phyloP scores from a whole-genome alignment of 2,888 invertebrate species.

The Monochamus alternatus region DNA sequence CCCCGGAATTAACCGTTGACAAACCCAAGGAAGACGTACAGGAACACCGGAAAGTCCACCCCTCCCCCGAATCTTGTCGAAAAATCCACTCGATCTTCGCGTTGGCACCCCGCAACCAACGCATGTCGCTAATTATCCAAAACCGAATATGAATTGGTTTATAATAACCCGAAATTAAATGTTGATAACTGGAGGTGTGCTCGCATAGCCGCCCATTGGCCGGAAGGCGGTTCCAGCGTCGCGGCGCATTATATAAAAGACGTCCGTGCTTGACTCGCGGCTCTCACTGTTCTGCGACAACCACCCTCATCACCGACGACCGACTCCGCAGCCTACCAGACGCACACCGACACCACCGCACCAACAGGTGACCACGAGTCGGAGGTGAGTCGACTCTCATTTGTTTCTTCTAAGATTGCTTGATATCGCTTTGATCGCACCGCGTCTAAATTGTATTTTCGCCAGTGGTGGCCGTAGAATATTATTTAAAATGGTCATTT shows the following conservation, averaged over 20 bases:
- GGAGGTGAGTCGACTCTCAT: slow-evolving; percentile 30
- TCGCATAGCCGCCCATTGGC: slow-evolving; percentile 50
- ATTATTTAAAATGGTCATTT: no score
- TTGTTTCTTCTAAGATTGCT: not conserved
- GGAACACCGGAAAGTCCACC: not conserved
- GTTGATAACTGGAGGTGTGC: slow-evolving; percentile 52
- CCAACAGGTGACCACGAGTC: slow-evolving; percentile 40
- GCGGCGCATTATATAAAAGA: slow-evolving; percentile 59
- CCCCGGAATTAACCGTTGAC: no score
- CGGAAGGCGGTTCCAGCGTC: slow-evolving; percentile 54
- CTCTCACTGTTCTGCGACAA: slow-evolving; percentile 54
- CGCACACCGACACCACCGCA: slow-evolving; percentile 22
- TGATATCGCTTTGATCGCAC: not conserved
- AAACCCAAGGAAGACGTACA: no score
- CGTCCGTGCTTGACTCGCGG: slow-evolving; percentile 51
- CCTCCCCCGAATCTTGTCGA: not conserved
- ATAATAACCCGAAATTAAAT: slow-evolving; percentile 44
- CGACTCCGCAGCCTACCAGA: slow-evolving; percentile 32
- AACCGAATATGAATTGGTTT: slow-evolving; percentile 35
- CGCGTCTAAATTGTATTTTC: not conserved
- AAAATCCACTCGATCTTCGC: not conserved
- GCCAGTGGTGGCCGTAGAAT: not conserved
- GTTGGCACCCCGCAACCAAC: slow-evolving; percentile 1
- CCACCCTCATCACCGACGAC: slow-evolving; percentile 47
- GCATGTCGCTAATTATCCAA: slow-evolving; percentile 27